Evolutionary conservation across 1,140 invertebrate species (phyloP).

Genomic region (Sipha flava): DNA sequence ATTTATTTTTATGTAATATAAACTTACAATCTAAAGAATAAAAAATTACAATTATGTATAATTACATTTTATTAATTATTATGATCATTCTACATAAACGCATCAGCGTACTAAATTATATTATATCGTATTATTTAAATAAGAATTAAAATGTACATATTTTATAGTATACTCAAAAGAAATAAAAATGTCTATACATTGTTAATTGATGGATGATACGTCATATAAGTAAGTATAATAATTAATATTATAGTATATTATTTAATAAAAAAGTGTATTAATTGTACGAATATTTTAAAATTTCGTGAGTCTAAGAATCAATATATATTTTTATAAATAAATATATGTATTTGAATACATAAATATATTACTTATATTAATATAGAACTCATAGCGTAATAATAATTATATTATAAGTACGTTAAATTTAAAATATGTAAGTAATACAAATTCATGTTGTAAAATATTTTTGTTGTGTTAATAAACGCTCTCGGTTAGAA

Average conservation of each 20-base stretch:
- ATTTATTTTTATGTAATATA: neutral
- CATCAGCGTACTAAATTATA: neutral
- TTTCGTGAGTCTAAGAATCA: neutral
- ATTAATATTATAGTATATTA: neutral
- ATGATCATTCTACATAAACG: neutral
- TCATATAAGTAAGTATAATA: neutral
- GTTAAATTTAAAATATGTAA: neutral
- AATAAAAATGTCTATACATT: neutral
- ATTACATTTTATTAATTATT: neutral
- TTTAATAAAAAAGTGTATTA: neutral
- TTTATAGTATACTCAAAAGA: neutral
- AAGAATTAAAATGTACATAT: neutral
- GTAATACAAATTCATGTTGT: neutral
- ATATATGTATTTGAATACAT: neutral
- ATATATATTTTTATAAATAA: neutral
- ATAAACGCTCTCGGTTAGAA: neutral
- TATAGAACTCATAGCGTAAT: neutral
- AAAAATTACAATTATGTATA: neutral
- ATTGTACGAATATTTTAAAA: neutral
- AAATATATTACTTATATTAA: neutral
- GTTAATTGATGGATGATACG: constrained; percentile 32
- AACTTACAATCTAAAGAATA: neutral
- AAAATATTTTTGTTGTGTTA: neutral
- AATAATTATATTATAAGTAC: neutral
- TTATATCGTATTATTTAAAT: neutral